Conservation (phyloP, 2,888 invertebrate genomes). For the Colostygia pectinataria region DNA sequence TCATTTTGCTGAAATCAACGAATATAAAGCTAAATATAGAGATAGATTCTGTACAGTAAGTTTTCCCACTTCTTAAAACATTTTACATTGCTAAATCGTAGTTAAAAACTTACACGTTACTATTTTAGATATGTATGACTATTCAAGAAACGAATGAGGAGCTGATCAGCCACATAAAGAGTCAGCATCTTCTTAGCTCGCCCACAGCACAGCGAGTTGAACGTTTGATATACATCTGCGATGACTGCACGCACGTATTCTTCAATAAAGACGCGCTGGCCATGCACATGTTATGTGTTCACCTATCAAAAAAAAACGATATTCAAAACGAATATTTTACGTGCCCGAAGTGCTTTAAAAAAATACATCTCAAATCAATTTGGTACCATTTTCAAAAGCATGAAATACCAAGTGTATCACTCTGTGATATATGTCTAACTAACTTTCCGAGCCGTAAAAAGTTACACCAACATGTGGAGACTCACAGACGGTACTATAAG, state of each 20-base stretch:
- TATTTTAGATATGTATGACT: constrained; percentile 54
- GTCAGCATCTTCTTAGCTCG: constrained; percentile 49
- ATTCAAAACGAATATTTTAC: neutral
- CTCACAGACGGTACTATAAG: constrained; percentile 39
- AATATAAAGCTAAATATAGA: neutral
- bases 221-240: constrained; percentile 56
- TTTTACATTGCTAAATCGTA: too few relatives aligned
- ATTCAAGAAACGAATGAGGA: constrained; percentile 17
- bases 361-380: neutral
- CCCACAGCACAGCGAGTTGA: constrained; percentile 46
- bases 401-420: constrained; percentile 38
- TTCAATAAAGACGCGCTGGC: constrained; percentile 56
- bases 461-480: constrained; percentile 41
- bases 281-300: constrained; percentile 41
- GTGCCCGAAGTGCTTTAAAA: constrained; percentile 53
- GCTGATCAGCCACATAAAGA: constrained; percentile 49
- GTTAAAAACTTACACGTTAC: too few relatives aligned
- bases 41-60: constrained; percentile 32
- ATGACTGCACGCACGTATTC: constrained; percentile 50
- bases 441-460: constrained; percentile 30
- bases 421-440: constrained; percentile 53
- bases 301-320: constrained; percentile 12
- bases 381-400: constrained; percentile 55
- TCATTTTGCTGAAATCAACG: constrained; percentile 30
- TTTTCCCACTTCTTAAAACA: constrained; percentile 4